Evolutionary conservation across 2,888 invertebrate genomes (phyloP).

Genomic region (Charanyca ferruginea): DNA sequence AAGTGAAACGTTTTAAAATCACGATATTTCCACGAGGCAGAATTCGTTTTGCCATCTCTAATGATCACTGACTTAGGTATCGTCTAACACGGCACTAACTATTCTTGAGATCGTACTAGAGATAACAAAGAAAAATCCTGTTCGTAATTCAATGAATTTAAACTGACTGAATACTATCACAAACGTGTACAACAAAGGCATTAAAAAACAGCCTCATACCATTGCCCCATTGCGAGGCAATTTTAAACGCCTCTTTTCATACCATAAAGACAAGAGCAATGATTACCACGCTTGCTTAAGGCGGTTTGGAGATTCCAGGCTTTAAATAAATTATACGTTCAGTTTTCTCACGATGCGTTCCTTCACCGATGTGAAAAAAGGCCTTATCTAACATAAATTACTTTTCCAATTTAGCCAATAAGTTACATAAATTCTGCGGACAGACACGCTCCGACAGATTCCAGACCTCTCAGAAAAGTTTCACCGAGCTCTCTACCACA

Average conservation of each 20-base stretch:
- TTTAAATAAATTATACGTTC: too few relatives aligned
- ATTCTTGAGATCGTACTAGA: background rate
- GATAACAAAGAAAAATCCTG: background rate
- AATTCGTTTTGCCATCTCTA: background rate
- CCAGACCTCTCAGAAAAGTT: slow-evolving; percentile 38
- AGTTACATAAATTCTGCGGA: background rate
- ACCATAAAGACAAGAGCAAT: too few relatives aligned
- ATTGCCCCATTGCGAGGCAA: too few relatives aligned
- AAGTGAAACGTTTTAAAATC: background rate
- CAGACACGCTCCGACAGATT: background rate
- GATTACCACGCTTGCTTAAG: too few relatives aligned
- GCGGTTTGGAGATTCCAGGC: too few relatives aligned
- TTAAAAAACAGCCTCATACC: too few relatives aligned
- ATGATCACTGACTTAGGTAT: background rate
- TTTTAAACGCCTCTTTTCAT: too few relatives aligned
- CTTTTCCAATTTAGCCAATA: background rate
- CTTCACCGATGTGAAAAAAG: too few relatives aligned
- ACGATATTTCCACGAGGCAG: rapidly evolving
- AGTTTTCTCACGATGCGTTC: too few relatives aligned
- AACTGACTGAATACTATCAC: background rate
- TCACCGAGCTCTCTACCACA: background rate
- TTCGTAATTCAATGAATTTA: background rate
- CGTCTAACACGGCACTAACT: background rate
- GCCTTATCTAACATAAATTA: background rate
- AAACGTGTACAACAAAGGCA: background rate